Base-by-base conservation (phyloP, 2,888 invertebrate genomes). In the Drosophila buzzatii region DNA sequence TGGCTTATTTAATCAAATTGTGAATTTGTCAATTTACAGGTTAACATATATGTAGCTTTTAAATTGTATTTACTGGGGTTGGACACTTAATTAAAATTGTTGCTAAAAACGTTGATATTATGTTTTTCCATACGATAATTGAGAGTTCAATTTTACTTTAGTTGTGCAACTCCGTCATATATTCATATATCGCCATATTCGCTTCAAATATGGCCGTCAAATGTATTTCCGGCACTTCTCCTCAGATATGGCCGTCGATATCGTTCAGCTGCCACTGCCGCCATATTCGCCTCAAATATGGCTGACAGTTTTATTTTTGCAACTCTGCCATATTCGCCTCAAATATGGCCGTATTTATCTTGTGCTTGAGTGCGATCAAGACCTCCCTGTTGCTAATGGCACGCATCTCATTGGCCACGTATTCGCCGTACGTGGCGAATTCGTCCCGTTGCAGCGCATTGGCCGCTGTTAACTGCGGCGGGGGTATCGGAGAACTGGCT, bases 261-360 rank as follows among this genome's bases (percentile, higher is more conserved):
- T 41, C 45, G 10, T 7, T 20, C 18, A 23, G 8, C 47, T 27
- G 4, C 27, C 16, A 9, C 47, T 47, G 4, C n/a, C n/a, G 31
- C n/a, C 31, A 49, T 16, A 27, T 31, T 31, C n/a, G 31, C n/a
- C 31, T n/a, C n/a, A n/a, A 47, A 47, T 27, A 10, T 49, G 47
- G 27, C n/a, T n/a, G n/a, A 8, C 31, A 49, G 4, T 44, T 62
- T 75, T 77, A 90, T 76, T 91, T 92, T 81, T 92, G 93, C 44
- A 95, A 92, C 87, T 94, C 93, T 18, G 94, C 94, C 94, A 95
- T 95, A 90, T 94, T 95, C 0, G 95, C 94, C 81, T 95, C 95
- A 90, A 94, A 95, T 79, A 95, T 94, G 14, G 94, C 94, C 81
- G 95, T 95, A 81, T 95, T 94, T 68, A 95, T 95, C 86, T 95